Percentiles rank a stretch among this genome's conserved stretches.
These are phyloP conservation scores for Okamejei kenojei DNA, from an alignment of 2,797 vertebrate species.

Conservation along the genomic window DNA sequence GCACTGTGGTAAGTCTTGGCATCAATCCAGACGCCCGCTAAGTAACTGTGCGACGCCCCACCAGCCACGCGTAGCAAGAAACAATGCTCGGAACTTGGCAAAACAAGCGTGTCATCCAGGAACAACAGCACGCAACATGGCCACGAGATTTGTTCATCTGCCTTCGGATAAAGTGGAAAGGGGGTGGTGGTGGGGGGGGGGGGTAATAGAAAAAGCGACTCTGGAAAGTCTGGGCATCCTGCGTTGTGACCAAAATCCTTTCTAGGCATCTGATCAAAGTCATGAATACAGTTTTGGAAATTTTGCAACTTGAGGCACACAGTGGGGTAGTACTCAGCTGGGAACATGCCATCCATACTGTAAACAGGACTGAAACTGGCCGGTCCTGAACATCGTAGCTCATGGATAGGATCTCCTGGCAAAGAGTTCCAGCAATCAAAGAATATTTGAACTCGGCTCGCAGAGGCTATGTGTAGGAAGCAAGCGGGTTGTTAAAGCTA, in stretches of 20 bases:
- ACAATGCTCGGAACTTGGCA: neutral
- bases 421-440: neutral
- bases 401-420: neutral
- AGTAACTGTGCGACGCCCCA: neutral
- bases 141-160: neutral
- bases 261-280: neutral
- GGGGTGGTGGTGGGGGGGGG: too few relatives aligned
- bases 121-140: neutral
- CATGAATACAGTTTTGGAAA: neutral
- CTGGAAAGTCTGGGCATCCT: neutral
- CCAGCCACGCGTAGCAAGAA: too few relatives aligned
- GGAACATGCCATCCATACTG: neutral
- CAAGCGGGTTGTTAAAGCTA: neutral
- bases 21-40: too few relatives aligned
- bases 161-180: too few relatives aligned
- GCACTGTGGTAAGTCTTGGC: constrained; percentile 83
- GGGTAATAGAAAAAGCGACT: neutral
- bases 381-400: neutral
- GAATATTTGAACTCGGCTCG: neutral
- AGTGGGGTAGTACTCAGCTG: too few relatives aligned
- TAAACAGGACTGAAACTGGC: neutral
- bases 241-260: neutral
- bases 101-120: neutral
- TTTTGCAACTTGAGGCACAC: too few relatives aligned
- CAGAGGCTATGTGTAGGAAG: neutral